These are phyloP conservation scores for Poecile atricapillus DNA, from an alignment of 2,113 vertebrate species.

Conservation along the genomic window DNA sequence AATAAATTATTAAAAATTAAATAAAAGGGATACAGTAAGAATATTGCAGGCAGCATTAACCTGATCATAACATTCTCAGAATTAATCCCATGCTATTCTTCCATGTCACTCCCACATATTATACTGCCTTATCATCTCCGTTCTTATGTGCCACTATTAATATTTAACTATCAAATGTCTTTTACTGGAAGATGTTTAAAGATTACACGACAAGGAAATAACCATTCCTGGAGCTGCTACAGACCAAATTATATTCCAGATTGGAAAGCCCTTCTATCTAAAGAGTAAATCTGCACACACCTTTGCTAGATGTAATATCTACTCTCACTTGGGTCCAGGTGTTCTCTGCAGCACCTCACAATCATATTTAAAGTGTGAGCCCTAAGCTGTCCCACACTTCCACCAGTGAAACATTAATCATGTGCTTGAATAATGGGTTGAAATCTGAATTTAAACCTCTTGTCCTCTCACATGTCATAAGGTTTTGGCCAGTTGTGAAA, in stretches of 20 bases:
- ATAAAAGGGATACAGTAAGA: not conserved
- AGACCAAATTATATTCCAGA: not conserved
- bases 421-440: not conserved
- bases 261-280: not conserved
- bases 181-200: constrained; percentile 41
- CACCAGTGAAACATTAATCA: not conserved
- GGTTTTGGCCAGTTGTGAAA: not conserved
- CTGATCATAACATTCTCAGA: constrained; percentile 7
- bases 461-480: not conserved
- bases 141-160: constrained; percentile 29
- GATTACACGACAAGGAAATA: not conserved
- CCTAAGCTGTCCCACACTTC: not conserved
- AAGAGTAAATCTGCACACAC: not conserved
- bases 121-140: not conserved
- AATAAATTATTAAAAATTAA: constrained; percentile 52
- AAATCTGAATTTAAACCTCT: not conserved
- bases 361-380: not conserved
- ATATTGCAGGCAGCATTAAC: constrained; percentile 13
- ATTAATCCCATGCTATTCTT: constrained; percentile 25
- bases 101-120: constrained; percentile 18
- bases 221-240: not conserved
- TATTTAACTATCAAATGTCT: constrained; percentile 48
- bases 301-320: not conserved
- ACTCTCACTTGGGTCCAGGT: not conserved
- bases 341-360: not conserved